Conservation (phyloP, 2,113 vertebrate genomes). For the Zootoca vivipara region DNA sequence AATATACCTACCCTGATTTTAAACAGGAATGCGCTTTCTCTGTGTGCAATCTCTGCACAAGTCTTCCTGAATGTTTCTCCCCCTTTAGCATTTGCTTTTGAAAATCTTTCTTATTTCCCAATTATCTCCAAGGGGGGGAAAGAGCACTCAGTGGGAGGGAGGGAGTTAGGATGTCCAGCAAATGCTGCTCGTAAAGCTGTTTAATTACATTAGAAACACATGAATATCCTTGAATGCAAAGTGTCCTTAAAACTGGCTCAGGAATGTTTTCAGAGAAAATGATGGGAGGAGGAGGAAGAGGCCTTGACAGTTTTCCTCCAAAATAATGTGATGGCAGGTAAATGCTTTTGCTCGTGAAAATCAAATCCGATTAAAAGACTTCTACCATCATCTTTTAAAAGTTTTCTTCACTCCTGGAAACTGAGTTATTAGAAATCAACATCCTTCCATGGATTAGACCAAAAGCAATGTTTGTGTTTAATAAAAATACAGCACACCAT, state of each 20-base stretch:
- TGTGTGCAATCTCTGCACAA: not conserved
- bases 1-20: not conserved
- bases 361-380: slow-evolving; percentile 71
- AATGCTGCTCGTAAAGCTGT: slow-evolving; percentile 78
- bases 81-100: slow-evolving; percentile 16
- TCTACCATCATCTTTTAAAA: slow-evolving; percentile 7
- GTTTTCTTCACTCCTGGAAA: slow-evolving; percentile 6
- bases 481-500: not conserved
- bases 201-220: slow-evolving; percentile 83
- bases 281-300: slow-evolving; percentile 40
- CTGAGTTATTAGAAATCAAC: not conserved
- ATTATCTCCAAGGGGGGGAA: slow-evolving; percentile 47
- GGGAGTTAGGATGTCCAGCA: slow-evolving; percentile 79
- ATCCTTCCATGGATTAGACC: slow-evolving; percentile 35
- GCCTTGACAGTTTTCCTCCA: slow-evolving; percentile 53
- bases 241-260: slow-evolving; percentile 72
- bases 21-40: not conserved
- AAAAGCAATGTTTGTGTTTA: slow-evolving; percentile 20
- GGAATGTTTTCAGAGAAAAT: slow-evolving; percentile 68
- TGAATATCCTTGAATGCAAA: slow-evolving; percentile 80
- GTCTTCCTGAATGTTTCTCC: not conserved
- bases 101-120: slow-evolving; percentile 58
- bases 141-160: slow-evolving; percentile 67
- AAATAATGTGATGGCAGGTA: slow-evolving; percentile 71
- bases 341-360: slow-evolving; percentile 77